Conservation (phyloP, 2,888 invertebrate genomes). For the Gnatocerus cornutus region DNA sequence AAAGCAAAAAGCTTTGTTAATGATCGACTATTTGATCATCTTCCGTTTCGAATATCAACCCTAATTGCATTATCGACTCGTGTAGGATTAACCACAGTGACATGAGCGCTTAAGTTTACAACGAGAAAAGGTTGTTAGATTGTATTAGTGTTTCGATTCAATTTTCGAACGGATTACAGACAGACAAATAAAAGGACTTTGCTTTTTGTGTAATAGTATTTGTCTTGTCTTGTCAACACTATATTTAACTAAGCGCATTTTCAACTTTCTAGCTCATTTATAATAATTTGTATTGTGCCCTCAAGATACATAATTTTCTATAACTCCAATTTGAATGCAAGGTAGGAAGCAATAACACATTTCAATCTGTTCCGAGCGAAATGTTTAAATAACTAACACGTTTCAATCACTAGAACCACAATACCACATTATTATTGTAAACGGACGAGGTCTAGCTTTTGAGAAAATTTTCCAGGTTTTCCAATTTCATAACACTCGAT, state of each 20-base stretch:
- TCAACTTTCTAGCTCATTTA: too few species aligned
- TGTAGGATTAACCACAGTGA: conserved; percentile 5
- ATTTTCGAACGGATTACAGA: neutral
- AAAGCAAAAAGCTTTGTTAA: neutral
- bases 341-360: neutral
- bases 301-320: too few species aligned
- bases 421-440: neutral
- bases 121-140: neutral
- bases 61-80: conserved; percentile 18
- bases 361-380: neutral
- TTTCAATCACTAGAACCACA: neutral
- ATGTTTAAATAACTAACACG: conserved; percentile 1
- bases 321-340: neutral
- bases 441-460: neutral
- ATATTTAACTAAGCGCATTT: too few species aligned
- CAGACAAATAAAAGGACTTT: too few species aligned
- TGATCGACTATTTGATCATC: conserved; percentile 2
- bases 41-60: conserved; percentile 13
- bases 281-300: too few species aligned
- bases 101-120: neutral
- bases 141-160: neutral
- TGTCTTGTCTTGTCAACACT: too few species aligned
- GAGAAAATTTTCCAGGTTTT: neutral
- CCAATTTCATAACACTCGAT: neutral
- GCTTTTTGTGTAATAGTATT: too few species aligned